Evolutionary conservation across 2,797 vertebrate species (phyloP), one percentile per base, ranked within the genome.

Genomic region (Clamator glandarius): DNA sequence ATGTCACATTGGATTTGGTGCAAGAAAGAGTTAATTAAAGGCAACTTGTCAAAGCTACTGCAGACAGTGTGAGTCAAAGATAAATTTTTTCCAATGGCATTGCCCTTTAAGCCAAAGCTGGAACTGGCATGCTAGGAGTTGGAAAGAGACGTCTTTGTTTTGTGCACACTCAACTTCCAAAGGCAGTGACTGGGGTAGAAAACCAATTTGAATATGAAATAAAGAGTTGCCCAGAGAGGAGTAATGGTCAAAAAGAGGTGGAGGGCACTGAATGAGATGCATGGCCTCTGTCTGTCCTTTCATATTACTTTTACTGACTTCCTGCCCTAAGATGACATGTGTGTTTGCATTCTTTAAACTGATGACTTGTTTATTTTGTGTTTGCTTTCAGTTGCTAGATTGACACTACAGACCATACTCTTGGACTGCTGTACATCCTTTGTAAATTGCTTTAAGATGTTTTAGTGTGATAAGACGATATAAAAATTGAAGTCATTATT

Each of bases 361-460:
- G 62, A 44, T 87, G 15, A 41, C 66, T 80, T 90, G 73, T 81
- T 78, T 75, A 78, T 74, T 92, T 88, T 89, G 85, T 72, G 35
- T 85, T 92, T 85, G 66, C 69, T 87, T 92, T 89, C 68, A n/a
- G 46, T 85, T 89, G 58, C 73, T 90, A 69, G 66, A 89, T 80
- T 89, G 82, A 66, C 89, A 42, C 89, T 84, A 66, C 55, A 63
- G 55, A 84, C 66, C 55, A n/a, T 85, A 62, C 55, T 81, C 39
- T 77, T 89, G 41, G 58, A 55, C 89, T 93, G 42, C 44, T 84
- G 48, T 59, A 81, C 73, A 57, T 81, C 62, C 69, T 79, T 95
- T 81, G 46, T 78, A 96, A 92, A 93, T 93, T 84, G 82, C 89
- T 92, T 87, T 93, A 83, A 94, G 92, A 95, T 94, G 33, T 75